Percentiles rank a stretch among this genome's conserved stretches.
Conservation (phyloP, 1,140 invertebrate genomes). For the Pogonognathellus flavescens region DNA sequence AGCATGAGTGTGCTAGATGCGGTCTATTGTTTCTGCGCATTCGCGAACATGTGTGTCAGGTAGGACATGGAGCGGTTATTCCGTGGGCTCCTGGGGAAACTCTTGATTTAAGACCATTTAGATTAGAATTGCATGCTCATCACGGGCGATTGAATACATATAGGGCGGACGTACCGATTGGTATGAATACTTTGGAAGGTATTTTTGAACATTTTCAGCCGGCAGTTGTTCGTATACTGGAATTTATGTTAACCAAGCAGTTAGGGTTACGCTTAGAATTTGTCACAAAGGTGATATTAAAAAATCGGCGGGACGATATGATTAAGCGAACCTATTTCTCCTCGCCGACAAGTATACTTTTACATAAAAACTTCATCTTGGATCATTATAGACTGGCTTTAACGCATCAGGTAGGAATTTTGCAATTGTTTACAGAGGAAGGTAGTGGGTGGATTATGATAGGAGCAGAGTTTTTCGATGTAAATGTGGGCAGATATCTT, state of each 20-base stretch:
- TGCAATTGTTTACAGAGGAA: background rate
- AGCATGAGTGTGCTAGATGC: no score
- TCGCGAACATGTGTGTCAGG: no score
- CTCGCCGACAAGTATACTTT: background rate
- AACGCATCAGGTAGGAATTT: background rate
- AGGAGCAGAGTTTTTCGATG: background rate
- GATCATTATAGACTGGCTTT: background rate
- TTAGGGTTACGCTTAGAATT: background rate
- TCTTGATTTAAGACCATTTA: background rate
- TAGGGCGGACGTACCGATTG: background rate
- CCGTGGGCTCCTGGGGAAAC: background rate
- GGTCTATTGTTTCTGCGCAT: no score
- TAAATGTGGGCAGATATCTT: background rate
- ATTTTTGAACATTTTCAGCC: background rate
- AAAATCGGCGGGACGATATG: background rate
- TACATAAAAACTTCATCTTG: background rate
- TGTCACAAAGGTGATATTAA: background rate
- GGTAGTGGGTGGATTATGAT: background rate
- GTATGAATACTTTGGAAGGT: background rate
- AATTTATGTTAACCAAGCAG: background rate
- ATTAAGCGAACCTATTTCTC: background rate
- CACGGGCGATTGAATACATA: background rate
- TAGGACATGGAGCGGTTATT: no score
- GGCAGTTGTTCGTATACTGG: background rate
- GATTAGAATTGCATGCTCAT: background rate